Base-by-base conservation (phyloP, 1,140 invertebrate species). In the Meloidogyne chitwoodi region DNA sequence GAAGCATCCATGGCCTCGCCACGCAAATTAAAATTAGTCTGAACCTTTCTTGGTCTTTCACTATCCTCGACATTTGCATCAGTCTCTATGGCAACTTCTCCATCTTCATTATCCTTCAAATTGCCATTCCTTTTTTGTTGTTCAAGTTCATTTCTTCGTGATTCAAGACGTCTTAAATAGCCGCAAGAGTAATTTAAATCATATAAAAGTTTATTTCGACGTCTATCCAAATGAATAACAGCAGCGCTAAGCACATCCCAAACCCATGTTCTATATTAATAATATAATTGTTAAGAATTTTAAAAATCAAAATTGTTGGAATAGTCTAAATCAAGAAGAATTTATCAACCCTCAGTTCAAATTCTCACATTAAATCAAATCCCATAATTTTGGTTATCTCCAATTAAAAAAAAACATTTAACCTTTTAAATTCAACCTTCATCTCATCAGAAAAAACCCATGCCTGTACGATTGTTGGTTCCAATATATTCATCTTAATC, bases 401-500 rank as follows among this genome's bases (percentile, higher is more conserved):
- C n/a, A n/a, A n/a, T 69, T 69, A 70, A 70, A 70, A 44, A 48
- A 77, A 1, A 62, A n/a, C 14, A n/a, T 4, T 12, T n/a, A 29
- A 81, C 74, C 79, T 65, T 48, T 83, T 67, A 63, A 82, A 81
- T 69, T 83, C 81, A 11, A 90, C 88, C 27, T 91, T 91, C 94
- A 98, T 98, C 87, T 97, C 94, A 89, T 94, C 93, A 4, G 94
- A 96, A 89, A 99, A 99, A 73, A 99, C 92, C 96, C 96, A 99
- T 83, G 95, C 97, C 31, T 95, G 95, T 14, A 99, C 94, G 12
- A 95, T 93, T 76, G 94, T 93, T 86, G 94, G 96, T 85, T 98
- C 94, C 19, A 99, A 92, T 64, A 99, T 93, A 87, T 97, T 93
- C 48, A 94, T 96, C 89, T 98, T 97, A 4, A 99, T 89, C 89